These are phyloP conservation scores for Taenaris catops DNA, from an alignment of 2,888 invertebrate genomes.

Conservation along the genomic window DNA sequence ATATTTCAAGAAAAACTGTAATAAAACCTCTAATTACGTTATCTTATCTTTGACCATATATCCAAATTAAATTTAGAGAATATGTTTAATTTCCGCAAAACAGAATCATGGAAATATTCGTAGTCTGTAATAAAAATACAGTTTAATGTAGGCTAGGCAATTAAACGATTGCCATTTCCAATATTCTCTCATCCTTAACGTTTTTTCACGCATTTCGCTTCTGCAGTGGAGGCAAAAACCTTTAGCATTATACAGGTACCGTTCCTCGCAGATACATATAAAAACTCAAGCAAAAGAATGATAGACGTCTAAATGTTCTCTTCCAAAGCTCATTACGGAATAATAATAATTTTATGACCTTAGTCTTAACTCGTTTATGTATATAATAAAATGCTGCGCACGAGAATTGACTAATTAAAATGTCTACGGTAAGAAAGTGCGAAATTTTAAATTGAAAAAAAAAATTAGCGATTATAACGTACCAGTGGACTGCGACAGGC, in stretches of 20 bases:
- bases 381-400: background rate
- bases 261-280: constrained; percentile 7
- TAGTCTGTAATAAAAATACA: too few species aligned
- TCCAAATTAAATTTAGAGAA: too few species aligned
- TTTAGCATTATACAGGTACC: constrained; percentile 6
- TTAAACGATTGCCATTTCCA: constrained; percentile 11
- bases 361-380: background rate
- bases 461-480: constrained; percentile 11
- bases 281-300: constrained; percentile 5
- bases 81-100: too few species aligned
- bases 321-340: constrained; percentile 1
- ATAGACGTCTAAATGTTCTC: constrained; percentile 2
- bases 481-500: constrained; percentile 20
- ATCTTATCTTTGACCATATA: too few species aligned
- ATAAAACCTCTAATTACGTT: too few species aligned
- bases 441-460: too few species aligned
- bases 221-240: constrained; percentile 9
- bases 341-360: constrained; percentile 2
- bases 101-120: too few species aligned
- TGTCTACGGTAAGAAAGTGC: constrained; percentile 15
- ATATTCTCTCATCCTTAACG: constrained; percentile 18
- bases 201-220: constrained; percentile 12
- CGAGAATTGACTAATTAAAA: constrained; percentile 8
- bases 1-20: too few species aligned
- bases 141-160: constrained; percentile 7